Evolutionary conservation across 2,113 vertebrate species (phyloP), one percentile per base, ranked within the genome.

Genomic region (Muntiacus muntjak): DNA sequence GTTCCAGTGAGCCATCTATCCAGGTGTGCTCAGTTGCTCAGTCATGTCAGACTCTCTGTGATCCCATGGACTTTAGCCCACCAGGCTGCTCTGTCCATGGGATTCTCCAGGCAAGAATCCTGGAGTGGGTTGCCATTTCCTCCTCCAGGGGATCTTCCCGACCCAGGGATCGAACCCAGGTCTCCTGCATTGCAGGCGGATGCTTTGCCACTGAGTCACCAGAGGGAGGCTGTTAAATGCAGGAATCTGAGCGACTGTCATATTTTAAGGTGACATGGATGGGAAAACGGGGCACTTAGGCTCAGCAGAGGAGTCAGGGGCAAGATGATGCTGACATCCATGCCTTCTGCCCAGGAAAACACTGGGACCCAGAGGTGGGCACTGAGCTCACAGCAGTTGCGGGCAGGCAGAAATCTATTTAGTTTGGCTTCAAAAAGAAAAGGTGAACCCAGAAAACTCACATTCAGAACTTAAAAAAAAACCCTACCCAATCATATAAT

Each of bases 21-120:
- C 2, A 0, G 67, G 67, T 1, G 0, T 71, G 67, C 19, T 71
- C n/a, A 21, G n/a, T 67, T 4, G 0, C 64, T 67, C 64, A 5
- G 10, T 71, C 9, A 0, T 36, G n/a, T 71, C 67, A 23, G 17
- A 71, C n/a, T 71, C 10, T 71, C 67, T 23, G n/a, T 36, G n/a
- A 40, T 10, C 5, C n/a, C 10, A 6, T 23, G n/a, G 19, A 23
- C 62, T 64, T 36, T 23, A 40, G n/a, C 67, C 67, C 67, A 36
- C n/a, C n/a, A 71, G n/a, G n/a, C 67, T 71, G n/a, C 67, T 71
- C n/a, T 40, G 67, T 71, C 67, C 19, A 12, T 40, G n/a, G 67
- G n/a, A 40, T 40, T 71, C 36, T 71, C n/a, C 67, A 71, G 67
- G n/a, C 67, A 71, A 71, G 67, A 71, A 40, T 71, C 19, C 67